A percentile compares a stretch with the other conserved stretches of the same genome.
These are phyloP conservation scores for Nicator chloris DNA, from an alignment of 2,113 vertebrate genomes.

Conservation along the genomic window DNA sequence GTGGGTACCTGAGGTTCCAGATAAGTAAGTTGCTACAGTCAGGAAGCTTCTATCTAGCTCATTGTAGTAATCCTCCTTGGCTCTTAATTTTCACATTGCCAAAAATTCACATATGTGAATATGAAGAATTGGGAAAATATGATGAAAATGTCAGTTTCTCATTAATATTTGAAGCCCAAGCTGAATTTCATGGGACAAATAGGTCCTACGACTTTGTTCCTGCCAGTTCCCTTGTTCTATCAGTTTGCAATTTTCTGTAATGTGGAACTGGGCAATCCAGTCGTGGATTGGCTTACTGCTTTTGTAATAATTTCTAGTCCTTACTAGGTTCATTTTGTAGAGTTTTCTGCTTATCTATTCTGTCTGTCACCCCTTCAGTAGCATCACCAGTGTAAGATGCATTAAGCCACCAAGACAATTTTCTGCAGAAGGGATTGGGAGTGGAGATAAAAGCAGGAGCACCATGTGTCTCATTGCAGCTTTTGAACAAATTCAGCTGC, in stretches of 20 bases:
- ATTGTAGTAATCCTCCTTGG: neutral
- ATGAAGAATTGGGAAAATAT: neutral
- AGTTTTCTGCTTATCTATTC: neutral
- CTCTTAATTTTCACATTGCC: neutral
- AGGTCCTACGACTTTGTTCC: neutral
- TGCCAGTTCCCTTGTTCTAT: neutral
- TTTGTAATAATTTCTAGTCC: neutral
- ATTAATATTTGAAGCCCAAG: neutral
- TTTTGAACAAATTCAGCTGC: neutral
- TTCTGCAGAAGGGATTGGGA: neutral
- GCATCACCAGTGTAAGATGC: neutral
- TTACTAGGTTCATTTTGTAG: neutral
- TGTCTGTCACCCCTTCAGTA: neutral
- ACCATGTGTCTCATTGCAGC: neutral
- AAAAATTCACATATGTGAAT: neutral
- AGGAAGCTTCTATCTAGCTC: neutral
- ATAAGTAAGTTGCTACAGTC: neutral
- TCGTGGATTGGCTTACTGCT: neutral
- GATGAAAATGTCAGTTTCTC: neutral
- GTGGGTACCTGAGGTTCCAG: neutral
- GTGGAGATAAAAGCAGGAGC: neutral
- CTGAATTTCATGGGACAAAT: neutral
- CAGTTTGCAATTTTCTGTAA: neutral
- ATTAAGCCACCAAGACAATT: neutral
- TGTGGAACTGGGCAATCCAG: neutral